A percentile compares a stretch with the other conserved stretches of the same genome.
Evolutionary conservation across 2,888 invertebrate species (phyloP).

Genomic region (Leucophenga maculata): DNA sequence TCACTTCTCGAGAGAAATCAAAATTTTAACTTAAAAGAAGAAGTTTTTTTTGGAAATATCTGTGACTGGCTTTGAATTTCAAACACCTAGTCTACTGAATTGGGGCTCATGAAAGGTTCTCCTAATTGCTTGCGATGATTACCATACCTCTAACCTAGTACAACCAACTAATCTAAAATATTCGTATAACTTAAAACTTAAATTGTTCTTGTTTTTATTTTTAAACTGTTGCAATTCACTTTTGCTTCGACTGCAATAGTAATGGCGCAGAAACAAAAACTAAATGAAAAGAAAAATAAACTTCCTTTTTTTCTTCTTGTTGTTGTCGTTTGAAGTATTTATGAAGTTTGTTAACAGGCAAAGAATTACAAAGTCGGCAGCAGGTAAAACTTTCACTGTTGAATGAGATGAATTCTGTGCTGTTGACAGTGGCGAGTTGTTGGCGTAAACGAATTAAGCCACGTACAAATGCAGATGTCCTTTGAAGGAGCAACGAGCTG

Average conservation of each 20-base stretch:
- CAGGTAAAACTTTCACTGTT: constrained; percentile 48
- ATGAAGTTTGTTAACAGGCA: constrained; percentile 66
- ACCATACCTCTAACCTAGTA: too few relatives aligned
- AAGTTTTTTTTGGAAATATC: too few relatives aligned
- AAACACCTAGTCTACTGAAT: too few relatives aligned
- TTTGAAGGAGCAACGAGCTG: constrained; percentile 37
- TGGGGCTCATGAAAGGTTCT: too few relatives aligned
- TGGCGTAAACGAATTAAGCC: constrained; percentile 61
- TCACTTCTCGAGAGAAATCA: too few relatives aligned
- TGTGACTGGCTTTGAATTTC: too few relatives aligned
- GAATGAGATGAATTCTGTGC: constrained; percentile 47
- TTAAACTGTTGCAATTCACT: too few relatives aligned
- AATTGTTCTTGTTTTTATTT: too few relatives aligned
- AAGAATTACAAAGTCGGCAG: constrained; percentile 63
- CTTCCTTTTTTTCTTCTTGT: not conserved
- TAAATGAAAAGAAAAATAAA: constrained; percentile 11
- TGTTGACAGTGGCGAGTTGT: constrained; percentile 23
- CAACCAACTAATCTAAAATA: too few relatives aligned
- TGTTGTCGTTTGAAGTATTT: constrained; percentile 50
- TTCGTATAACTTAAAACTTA: not conserved
- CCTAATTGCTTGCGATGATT: too few relatives aligned
- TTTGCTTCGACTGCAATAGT: not conserved
- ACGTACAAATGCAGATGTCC: not conserved
- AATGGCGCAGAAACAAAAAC: not conserved
- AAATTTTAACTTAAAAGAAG: too few relatives aligned